These are phyloP conservation scores for Merops nubicus DNA, from an alignment of 2,113 vertebrate species.

Conservation along the genomic window DNA sequence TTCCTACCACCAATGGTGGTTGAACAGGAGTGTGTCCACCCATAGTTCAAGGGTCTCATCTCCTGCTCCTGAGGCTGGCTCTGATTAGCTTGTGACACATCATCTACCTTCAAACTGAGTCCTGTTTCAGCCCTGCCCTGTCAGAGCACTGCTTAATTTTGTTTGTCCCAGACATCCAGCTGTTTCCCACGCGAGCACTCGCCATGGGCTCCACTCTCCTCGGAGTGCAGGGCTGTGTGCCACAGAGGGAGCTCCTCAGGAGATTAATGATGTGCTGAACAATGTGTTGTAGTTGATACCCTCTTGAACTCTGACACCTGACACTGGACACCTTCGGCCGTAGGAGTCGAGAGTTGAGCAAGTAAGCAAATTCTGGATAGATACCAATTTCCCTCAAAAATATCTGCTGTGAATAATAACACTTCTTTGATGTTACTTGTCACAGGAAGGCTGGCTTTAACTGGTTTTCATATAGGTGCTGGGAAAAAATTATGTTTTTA, in stretches of 20 bases:
- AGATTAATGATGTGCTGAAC: slow-evolving; percentile 56
- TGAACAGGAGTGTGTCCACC: background rate
- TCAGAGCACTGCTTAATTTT: background rate
- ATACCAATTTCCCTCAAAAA: background rate
- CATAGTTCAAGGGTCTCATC: background rate
- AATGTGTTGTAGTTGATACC: slow-evolving; percentile 16
- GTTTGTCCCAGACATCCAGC: background rate
- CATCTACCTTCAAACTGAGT: background rate
- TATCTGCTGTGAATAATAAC: background rate
- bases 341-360: background rate
- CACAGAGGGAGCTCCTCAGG: background rate
- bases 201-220: background rate
- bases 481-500: background rate
- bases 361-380: slow-evolving; percentile 3
- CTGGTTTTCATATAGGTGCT: background rate
- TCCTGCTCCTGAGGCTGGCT: background rate
- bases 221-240: background rate
- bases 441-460: background rate
- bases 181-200: rapidly evolving
- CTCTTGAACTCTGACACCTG: slow-evolving; percentile 58
- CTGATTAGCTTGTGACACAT: background rate
- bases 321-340: slow-evolving; percentile 20
- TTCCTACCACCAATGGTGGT: background rate
- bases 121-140: background rate
- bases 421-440: background rate